Evolutionary conservation across 1,140 invertebrate genomes (phyloP), one percentile per base, ranked within the genome.

Genomic region (Bacillus rossius): DNA sequence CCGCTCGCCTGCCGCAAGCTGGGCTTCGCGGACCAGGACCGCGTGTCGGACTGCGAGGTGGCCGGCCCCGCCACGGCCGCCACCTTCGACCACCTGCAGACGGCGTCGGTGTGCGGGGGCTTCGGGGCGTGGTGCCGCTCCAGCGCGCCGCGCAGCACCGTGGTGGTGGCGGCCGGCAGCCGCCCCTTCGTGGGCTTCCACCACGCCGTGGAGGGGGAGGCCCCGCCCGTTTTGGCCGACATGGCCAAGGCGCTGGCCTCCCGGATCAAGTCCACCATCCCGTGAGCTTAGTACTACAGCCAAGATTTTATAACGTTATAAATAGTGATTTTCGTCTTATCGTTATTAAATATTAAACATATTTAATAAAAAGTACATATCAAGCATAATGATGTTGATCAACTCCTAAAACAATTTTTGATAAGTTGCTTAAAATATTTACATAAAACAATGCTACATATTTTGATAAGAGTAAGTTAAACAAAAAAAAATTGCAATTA

Each of bases 181-280:
- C 83, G 86, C 64, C 94, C 94, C 2, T 97, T 85, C 74, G 66
- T 94, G 61, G 91, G 88, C 13, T 94, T 94, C 73, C 92, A 94
- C 75, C 89, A 91, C 75, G 91, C 91, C 22, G 76, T 93, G 29
- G 93, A 96, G 83, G 92, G 91, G 61, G 82, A 86, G 55, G 78
- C 82, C 26, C 85, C 84, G 40, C 85, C 82, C 14, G 80, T 85
- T 26, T 79, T 92, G 43, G 85, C 84, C 59, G 91, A 96, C 74
- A 89, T 97, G 34, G 92, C 92, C 1, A 86, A 89, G 70, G 91
- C 89, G 59, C 87, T 96, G 58, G 91, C 92, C 16, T 88, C 83
- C 63, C 94, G 94, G 80, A 80, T 96, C 14, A 93, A 89, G 69
- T 89, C 84, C 58, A 82, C 81, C 51, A 73, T 92, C 61, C 89